phyloP scores from a whole-genome alignment of 2,888 invertebrate species.

The Drosophila multiciliata region DNA sequence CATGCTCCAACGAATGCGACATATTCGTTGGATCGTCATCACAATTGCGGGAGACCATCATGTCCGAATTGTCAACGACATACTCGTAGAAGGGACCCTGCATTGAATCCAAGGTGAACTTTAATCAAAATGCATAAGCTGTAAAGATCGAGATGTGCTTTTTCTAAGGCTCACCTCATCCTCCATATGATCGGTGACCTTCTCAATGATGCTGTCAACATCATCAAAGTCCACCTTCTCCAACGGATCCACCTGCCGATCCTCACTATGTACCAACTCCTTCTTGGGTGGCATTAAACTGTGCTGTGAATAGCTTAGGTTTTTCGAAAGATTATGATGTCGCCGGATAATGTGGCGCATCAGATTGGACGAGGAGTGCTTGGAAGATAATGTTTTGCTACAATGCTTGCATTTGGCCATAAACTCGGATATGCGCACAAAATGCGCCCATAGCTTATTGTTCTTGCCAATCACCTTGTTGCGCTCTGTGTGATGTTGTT shows the following conservation, averaged over 20 bases:
- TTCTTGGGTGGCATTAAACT: slow-evolving; percentile 65
- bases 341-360: slow-evolving; percentile 72
- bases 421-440: slow-evolving; percentile 70
- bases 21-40: slow-evolving; percentile 54
- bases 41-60: slow-evolving; percentile 47
- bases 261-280: slow-evolving; percentile 38
- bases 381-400: slow-evolving; percentile 69
- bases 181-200: slow-evolving; percentile 67
- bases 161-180: slow-evolving; percentile 53
- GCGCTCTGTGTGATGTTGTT: slow-evolving; percentile 48
- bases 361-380: slow-evolving; percentile 72
- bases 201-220: slow-evolving; percentile 72
- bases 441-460: slow-evolving; percentile 69
- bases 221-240: slow-evolving; percentile 73
- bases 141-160: not conserved
- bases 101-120: slow-evolving; percentile 47
- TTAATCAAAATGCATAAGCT: slow-evolving; percentile 22
- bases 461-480: slow-evolving; percentile 71
- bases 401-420: slow-evolving; percentile 74
- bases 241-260: slow-evolving; percentile 60
- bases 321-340: slow-evolving; percentile 68
- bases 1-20: slow-evolving; percentile 39
- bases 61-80: slow-evolving; percentile 66
- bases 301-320: slow-evolving; percentile 65
- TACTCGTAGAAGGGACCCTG: slow-evolving; percentile 72